These are phyloP conservation scores for Megalurothrips usitatus DNA, from an alignment of 2,888 invertebrate genomes.

Conservation along the genomic window DNA sequence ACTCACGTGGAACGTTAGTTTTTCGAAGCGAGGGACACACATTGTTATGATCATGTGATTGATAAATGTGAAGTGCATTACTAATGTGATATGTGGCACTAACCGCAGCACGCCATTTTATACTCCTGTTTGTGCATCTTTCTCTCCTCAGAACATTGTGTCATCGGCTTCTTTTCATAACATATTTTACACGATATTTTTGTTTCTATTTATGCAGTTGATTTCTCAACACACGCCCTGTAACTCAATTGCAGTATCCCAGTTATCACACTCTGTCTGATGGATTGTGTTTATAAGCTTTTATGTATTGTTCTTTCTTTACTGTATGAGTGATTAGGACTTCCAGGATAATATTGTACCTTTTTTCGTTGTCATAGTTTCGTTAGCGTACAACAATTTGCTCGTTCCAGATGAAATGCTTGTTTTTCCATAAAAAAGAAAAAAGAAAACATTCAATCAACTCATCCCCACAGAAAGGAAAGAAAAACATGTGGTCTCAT, in stretches of 20 bases:
- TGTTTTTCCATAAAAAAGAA: background rate
- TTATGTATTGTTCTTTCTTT: background rate
- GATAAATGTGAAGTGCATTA: background rate
- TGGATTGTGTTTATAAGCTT: background rate
- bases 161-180: slow-evolving; percentile 5
- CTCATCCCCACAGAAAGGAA: background rate
- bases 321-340: background rate
- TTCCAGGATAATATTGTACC: background rate
- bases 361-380: slow-evolving; percentile 6
- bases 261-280: background rate
- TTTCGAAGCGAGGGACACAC: too few relatives aligned
- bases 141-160: background rate
- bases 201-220: background rate
- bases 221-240: background rate
- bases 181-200: background rate
- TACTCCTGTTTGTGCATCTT: background rate
- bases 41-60: too few relatives aligned
- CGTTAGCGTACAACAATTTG: background rate
- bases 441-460: too few relatives aligned
- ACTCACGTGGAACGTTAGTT: too few relatives aligned
- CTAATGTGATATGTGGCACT: background rate
- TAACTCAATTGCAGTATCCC: background rate
- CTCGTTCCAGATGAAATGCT: background rate
- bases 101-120: background rate
- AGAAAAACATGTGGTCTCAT: background rate